phyloP scores from a whole-genome alignment of 2,113 vertebrate genomes.

The Xiphias gladius region DNA sequence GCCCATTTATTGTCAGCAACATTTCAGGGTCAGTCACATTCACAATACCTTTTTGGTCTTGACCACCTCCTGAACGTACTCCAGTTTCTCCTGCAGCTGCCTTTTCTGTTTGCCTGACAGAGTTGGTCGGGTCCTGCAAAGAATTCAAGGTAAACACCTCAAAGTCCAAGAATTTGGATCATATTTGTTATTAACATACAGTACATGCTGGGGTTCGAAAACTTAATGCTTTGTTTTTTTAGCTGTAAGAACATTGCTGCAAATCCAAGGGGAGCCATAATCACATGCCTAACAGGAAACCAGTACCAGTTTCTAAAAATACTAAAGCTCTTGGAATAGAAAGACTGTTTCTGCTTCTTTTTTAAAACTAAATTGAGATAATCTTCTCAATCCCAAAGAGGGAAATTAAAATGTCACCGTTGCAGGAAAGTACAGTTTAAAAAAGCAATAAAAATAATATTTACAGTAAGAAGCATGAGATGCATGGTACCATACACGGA shows the following conservation, averaged over 20 bases:
- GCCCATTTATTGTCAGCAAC: background rate
- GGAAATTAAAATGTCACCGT: background rate
- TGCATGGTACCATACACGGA: too few relatives aligned
- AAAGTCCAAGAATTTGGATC: background rate
- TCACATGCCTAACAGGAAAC: background rate
- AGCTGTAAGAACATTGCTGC: background rate
- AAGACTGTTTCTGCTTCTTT: background rate
- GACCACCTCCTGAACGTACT: constrained; percentile 85
- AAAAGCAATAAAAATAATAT: background rate
- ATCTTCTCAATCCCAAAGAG: background rate
- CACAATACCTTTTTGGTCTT: constrained; percentile 85
- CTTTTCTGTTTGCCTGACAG: constrained; percentile 86
- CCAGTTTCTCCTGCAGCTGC: constrained; percentile 85
- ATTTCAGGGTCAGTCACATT: background rate
- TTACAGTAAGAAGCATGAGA: too few relatives aligned
- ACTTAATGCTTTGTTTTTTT: background rate
- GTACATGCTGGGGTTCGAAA: background rate
- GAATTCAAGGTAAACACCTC: background rate
- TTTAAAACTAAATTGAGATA: background rate
- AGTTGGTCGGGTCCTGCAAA: constrained; percentile 81
- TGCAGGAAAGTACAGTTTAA: background rate
- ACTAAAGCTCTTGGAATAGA: background rate
- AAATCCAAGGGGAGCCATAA: background rate
- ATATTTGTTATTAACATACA: background rate
- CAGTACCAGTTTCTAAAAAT: too few relatives aligned